These are phyloP conservation scores for Takifugu rubripes DNA, from an alignment of 2,797 vertebrate genomes.

Conservation along the genomic window DNA sequence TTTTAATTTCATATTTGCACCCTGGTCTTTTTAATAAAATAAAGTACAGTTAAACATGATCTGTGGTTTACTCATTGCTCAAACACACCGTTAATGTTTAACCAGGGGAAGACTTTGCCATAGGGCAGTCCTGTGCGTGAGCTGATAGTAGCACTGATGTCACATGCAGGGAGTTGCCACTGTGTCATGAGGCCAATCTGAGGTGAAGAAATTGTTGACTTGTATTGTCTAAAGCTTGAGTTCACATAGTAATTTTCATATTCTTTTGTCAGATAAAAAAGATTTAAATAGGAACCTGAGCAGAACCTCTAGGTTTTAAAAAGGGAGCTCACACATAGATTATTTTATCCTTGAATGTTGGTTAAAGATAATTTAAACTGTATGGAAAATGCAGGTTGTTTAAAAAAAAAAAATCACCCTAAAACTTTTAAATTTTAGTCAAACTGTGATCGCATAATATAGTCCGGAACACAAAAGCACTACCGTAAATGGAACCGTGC, in stretches of 20 bases:
- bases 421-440: background rate
- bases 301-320: background rate
- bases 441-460: slow-evolving; percentile 40
- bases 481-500: slow-evolving; percentile 64
- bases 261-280: too few relatives aligned
- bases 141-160: slow-evolving; percentile 2
- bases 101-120: slow-evolving; percentile 3
- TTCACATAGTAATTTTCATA: too few relatives aligned
- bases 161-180: slow-evolving; percentile 12
- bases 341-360: background rate
- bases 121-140: slow-evolving; percentile 4
- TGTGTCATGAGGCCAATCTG: slow-evolving; percentile 13
- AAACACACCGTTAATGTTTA: background rate
- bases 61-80: slow-evolving; percentile 26
- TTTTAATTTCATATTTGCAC: slow-evolving; percentile 88
- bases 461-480: slow-evolving; percentile 59
- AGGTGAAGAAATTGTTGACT: slow-evolving; percentile 12
- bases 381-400: background rate
- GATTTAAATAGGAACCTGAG: too few relatives aligned
- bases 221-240: background rate
- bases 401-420: background rate
- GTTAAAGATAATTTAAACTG: too few relatives aligned
- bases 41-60: slow-evolving; percentile 75
- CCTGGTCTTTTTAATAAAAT: slow-evolving; percentile 87
- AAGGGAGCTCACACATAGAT: background rate